Conservation (phyloP, 2,113 vertebrate species). For the Onychorhynchus coronatus region DNA sequence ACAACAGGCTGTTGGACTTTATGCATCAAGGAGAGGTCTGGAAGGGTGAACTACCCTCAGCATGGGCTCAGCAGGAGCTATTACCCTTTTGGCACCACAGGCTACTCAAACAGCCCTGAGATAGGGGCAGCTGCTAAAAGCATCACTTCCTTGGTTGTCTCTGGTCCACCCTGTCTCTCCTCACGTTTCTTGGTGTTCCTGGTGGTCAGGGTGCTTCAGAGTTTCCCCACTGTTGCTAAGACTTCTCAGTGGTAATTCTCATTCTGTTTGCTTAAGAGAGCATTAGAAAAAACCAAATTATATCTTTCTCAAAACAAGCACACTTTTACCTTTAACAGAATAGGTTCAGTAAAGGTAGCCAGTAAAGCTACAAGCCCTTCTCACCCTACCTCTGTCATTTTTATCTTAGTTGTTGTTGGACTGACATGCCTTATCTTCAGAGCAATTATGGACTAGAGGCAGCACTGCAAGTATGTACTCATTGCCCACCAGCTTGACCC, state of each 20-base stretch:
- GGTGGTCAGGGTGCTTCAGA: background rate
- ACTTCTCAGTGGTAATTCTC: background rate
- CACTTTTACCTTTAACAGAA: background rate
- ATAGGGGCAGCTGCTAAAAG: background rate
- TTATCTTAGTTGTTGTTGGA: background rate
- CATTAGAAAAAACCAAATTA: background rate
- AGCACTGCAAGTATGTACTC: background rate
- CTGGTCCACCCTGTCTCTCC: background rate
- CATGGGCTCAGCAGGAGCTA: background rate
- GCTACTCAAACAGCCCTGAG: background rate
- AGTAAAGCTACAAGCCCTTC: background rate
- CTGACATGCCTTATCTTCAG: background rate
- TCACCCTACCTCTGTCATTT: background rate
- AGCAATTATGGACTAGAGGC: background rate
- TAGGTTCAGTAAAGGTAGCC: background rate
- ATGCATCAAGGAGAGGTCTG: accelerated
- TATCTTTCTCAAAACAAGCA: background rate
- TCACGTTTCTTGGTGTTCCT: background rate
- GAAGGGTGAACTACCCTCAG: background rate
- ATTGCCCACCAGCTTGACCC: background rate
- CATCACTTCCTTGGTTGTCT: background rate
- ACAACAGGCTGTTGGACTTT: background rate
- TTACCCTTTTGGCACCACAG: background rate
- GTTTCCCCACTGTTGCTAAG: background rate
- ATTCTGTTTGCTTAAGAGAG: background rate